These are phyloP conservation scores for Penaeus indicus DNA, from an alignment of 1,140 invertebrate genomes.

Conservation along the genomic window DNA sequence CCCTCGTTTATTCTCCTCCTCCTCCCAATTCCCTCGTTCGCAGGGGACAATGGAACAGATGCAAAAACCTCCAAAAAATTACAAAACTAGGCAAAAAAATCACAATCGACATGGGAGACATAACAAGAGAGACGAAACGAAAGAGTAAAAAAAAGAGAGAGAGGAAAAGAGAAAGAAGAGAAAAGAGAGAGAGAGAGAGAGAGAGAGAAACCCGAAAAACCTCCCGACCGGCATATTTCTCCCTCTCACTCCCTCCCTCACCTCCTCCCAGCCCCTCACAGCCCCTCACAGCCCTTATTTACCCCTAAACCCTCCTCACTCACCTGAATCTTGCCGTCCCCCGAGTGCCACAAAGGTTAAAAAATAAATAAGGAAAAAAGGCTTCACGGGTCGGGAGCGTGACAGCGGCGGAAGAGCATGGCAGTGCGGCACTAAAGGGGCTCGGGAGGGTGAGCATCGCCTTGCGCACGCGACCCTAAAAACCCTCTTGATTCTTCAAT, in stretches of 20 bases:
- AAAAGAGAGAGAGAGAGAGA: background rate
- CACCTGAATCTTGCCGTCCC: conserved; percentile 47
- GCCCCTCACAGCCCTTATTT: background rate
- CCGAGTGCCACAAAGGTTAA: conserved; percentile 28
- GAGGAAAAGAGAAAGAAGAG: background rate
- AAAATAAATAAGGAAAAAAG: conserved; percentile 40
- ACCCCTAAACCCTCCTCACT: background rate
- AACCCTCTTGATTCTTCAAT: background rate
- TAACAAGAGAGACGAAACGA: background rate
- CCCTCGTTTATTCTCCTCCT: too few relatives aligned
- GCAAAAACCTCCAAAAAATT: too few relatives aligned
- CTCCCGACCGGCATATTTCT: conserved; percentile 42
- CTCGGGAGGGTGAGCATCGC: conserved; percentile 14
- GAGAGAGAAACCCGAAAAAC: conserved; percentile 42
- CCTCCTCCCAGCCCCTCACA: background rate
- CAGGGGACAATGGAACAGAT: too few relatives aligned
- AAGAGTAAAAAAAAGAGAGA: background rate
- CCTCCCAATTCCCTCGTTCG: too few relatives aligned
- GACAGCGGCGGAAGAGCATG: conserved; percentile 52
- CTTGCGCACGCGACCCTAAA: conserved; percentile 24
- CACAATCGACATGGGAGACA: too few relatives aligned
- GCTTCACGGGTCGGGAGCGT: conserved; percentile 13
- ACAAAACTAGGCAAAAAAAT: background rate
- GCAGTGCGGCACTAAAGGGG: conserved; percentile 43
- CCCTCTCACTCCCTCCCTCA: background rate